Conservation (phyloP, 1,140 invertebrate species). For the Streblospio benedicti region DNA sequence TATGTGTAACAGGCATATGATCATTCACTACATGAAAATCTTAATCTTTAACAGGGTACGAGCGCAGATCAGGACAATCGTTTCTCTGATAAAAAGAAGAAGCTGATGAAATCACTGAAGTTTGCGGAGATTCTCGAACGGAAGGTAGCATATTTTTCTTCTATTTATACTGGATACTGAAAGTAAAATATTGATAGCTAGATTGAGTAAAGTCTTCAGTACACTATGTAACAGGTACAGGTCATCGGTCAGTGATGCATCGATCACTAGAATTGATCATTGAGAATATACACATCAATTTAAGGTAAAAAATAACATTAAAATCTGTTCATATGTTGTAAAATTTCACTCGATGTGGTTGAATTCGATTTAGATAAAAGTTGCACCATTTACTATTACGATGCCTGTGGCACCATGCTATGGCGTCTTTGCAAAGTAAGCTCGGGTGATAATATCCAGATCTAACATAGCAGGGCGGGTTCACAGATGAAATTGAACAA, state of each 20-base stretch:
- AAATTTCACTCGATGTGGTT: too few relatives aligned
- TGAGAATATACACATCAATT: too few relatives aligned
- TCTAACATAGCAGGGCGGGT: too few relatives aligned
- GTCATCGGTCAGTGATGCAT: not conserved
- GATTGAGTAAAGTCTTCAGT: not conserved
- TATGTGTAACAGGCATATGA: not conserved
- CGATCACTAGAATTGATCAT: not conserved
- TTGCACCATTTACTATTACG: too few relatives aligned
- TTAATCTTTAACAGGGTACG: slow-evolving; percentile 65
- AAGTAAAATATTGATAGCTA: not conserved
- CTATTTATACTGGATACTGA: slow-evolving; percentile 5
- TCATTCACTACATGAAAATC: not conserved
- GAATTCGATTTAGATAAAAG: too few relatives aligned
- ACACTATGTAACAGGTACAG: not conserved
- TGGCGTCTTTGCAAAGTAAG: too few relatives aligned
- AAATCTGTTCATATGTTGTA: too few relatives aligned
- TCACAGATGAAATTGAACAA: too few relatives aligned
- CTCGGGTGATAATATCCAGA: too few relatives aligned
- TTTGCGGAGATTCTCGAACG: slow-evolving; percentile 84
- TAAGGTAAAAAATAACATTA: too few relatives aligned
- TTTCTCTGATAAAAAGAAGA: slow-evolving; percentile 99
- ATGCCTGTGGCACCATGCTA: too few relatives aligned
- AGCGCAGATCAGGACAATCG: slow-evolving; percentile 96
- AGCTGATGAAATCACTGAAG: slow-evolving; percentile 96
- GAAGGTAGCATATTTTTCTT: slow-evolving; percentile 58